Evolutionary conservation across 2,888 invertebrate genomes (phyloP), one percentile per base, ranked within the genome.

Genomic region (Syritta pipiens): DNA sequence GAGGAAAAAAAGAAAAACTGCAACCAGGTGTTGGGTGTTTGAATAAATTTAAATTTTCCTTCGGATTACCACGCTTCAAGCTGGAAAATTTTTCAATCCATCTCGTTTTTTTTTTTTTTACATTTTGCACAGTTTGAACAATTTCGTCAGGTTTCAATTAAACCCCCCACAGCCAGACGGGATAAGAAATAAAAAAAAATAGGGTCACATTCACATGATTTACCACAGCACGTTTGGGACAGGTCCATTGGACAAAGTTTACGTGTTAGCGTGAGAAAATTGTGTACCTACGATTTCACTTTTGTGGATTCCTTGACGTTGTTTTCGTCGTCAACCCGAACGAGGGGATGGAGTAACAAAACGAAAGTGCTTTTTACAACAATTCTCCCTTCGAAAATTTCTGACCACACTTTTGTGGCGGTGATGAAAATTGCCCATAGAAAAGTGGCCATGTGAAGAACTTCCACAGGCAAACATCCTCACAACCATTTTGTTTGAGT

Each of bases 1-100:
- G 24, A 60, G 20, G 14, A 22, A 19, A 3, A 42, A 30, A 6
- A 51, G 19, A 53, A 44, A 44, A 9, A 40, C 20, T 46, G 20
- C 46, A 55, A 12, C 53, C 65, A 51, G 72, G 72, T 74, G 72
- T 37, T 44, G 57, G 32, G n/a, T 63, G 57, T 57, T 20, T 5
- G 51, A 59, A 74, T 44, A 74, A 51, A 65, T 69, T 57, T 44
- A 55, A 22, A 51, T 26, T 65, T 55, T 62, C 49, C 12, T 6
- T 14, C 12, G 35, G 72, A 65, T 67, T 59, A 65, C 42, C 35
- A n/a, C 32, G 24, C 40, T 32, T 19, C 7, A 40, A 53, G 53
- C 37, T 40, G 55, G 22, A 49, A 22, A 32, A 51, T 63, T 55
- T 67, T 19, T 32, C 53, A 44, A 63, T 51, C 40, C 26, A 42